phyloP scores from a whole-genome alignment of 1,140 invertebrate genomes.

The Aphis gossypii region DNA sequence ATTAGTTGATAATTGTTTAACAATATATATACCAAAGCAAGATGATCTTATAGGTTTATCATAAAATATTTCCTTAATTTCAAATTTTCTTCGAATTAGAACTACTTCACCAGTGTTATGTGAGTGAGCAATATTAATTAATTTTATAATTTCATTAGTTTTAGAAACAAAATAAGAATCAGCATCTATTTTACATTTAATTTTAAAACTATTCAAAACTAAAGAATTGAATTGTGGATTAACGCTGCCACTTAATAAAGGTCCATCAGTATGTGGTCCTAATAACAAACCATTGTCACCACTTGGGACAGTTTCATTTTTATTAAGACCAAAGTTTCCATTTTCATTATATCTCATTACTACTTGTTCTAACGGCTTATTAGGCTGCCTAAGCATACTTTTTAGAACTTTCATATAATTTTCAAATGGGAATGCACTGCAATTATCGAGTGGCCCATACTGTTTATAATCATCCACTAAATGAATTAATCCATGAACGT shows the following conservation, averaged over 20 bases:
- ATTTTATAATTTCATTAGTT: slow-evolving; percentile 5
- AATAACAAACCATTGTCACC: background rate
- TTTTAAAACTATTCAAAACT: background rate
- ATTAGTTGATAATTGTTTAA: slow-evolving; percentile 16
- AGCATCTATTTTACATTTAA: slow-evolving; percentile 1
- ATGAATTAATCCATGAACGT: too few relatives aligned
- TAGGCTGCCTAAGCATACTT: background rate
- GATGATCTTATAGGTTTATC: background rate
- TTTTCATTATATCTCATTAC: slow-evolving; percentile 20
- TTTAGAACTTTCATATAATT: background rate
- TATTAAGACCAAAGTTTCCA: background rate
- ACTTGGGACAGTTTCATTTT: background rate
- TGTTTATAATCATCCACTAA: too few relatives aligned
- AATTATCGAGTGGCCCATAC: too few relatives aligned
- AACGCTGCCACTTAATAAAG: background rate
- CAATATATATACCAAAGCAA: background rate
- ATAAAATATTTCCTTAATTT: background rate
- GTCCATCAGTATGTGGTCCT: background rate
- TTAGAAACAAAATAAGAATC: background rate
- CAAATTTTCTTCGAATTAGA: background rate
- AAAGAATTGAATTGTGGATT: background rate
- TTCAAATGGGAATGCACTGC: too few relatives aligned
- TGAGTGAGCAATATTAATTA: background rate
- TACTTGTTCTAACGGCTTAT: slow-evolving; percentile 9
- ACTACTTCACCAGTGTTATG: background rate